Percentiles rank a stretch among this genome's conserved stretches.
phyloP scores from a whole-genome alignment of 2,797 vertebrate genomes.

The Eupleurogrammus muticus region DNA sequence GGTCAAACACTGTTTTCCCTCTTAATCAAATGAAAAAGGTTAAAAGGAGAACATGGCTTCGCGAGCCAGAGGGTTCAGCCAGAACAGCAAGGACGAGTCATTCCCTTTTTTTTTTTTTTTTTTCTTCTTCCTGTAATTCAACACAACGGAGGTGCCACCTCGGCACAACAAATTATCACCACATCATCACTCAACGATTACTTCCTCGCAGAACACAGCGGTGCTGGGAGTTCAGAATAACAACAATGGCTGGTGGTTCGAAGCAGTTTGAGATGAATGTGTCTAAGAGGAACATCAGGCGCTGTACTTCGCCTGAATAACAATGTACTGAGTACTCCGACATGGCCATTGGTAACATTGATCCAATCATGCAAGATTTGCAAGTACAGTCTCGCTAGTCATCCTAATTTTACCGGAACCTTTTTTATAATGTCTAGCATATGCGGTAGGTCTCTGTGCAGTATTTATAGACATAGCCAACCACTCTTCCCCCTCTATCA shows the following conservation, averaged over 20 bases:
- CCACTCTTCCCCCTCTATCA: slow-evolving; percentile 19
- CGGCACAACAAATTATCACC: slow-evolving; percentile 50
- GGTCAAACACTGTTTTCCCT: slow-evolving; percentile 70
- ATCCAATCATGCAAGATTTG: not conserved
- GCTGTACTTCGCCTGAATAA: slow-evolving; percentile 5
- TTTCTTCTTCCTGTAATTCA: slow-evolving; percentile 38
- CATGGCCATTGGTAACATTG: not conserved
- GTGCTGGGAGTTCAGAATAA: slow-evolving; percentile 44
- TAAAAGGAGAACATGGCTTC: slow-evolving; percentile 70
- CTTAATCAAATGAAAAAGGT: slow-evolving; percentile 76
- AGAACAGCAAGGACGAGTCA: slow-evolving; percentile 64
- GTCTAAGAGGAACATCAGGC: slow-evolving; percentile 22
- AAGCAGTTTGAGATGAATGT: slow-evolving; percentile 35
- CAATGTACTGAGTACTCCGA: slow-evolving; percentile 1
- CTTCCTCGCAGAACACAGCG: slow-evolving; percentile 33
- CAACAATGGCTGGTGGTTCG: slow-evolving; percentile 41
- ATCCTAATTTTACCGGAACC: not conserved
- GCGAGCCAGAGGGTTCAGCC: slow-evolving; percentile 60
- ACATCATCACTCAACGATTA: slow-evolving; percentile 41
- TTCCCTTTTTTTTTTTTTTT: slow-evolving; percentile 12
- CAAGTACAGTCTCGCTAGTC: too few relatives aligned
- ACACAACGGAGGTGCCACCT: slow-evolving; percentile 59
- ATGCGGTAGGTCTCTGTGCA: not conserved
- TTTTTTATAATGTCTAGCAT: not conserved
- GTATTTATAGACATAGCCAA: slow-evolving; percentile 1